A percentile compares a stretch with the other conserved stretches of the same genome.
Conservation (phyloP, 2,797 vertebrate species). For the Rhincodon typus region DNA sequence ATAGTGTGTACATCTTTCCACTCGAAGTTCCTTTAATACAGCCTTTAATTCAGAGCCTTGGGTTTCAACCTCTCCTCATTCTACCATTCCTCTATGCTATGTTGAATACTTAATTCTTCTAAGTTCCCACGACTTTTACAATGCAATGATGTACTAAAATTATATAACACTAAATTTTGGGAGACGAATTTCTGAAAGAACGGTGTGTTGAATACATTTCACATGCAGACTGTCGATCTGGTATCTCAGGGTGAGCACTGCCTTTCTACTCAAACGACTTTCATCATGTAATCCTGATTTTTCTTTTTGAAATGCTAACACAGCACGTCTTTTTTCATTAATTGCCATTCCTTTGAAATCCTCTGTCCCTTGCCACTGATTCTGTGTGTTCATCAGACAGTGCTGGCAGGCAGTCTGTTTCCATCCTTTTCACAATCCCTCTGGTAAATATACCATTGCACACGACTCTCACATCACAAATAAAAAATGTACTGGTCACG, state of each 20-base stretch:
- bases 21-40: no score
- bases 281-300: neutral
- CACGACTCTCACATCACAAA: neutral
- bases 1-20: no score
- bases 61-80: neutral
- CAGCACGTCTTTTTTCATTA: neutral
- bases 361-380: neutral
- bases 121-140: neutral
- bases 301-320: neutral
- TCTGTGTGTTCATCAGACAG: neutral
- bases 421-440: neutral
- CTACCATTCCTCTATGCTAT: neutral
- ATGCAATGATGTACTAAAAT: neutral
- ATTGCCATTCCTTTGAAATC: neutral
- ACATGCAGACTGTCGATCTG: neutral
- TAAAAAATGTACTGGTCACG: neutral
- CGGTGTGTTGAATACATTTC: neutral
- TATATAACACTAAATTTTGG: neutral
- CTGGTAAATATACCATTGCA: neutral
- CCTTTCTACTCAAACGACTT: neutral
- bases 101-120: neutral
- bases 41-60: no score
- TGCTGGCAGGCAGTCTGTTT: neutral
- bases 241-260: neutral
- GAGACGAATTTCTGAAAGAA: neutral